phyloP scores from a whole-genome alignment of 2,113 vertebrate genomes.

The Helogale parvula region DNA sequence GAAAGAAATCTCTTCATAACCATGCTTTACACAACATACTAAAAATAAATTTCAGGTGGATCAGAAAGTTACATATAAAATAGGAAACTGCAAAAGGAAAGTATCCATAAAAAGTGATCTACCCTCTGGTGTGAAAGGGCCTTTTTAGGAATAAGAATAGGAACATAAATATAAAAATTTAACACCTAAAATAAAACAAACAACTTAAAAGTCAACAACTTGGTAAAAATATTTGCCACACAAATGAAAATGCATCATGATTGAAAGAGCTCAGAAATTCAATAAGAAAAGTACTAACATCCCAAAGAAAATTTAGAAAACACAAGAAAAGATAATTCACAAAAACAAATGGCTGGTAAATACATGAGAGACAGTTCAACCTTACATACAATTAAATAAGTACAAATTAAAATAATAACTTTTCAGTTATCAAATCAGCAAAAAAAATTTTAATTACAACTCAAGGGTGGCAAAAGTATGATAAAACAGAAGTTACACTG shows the following conservation, averaged over 20 bases:
- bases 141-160: background rate
- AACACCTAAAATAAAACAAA: conserved; percentile 18
- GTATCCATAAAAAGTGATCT: background rate
- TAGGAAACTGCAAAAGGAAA: background rate
- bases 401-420: conserved; percentile 21
- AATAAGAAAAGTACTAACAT: background rate
- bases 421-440: background rate
- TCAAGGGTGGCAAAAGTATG: background rate
- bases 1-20: conserved; percentile 31
- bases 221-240: background rate
- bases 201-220: background rate
- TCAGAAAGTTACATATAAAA: conserved; percentile 5
- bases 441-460: background rate
- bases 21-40: background rate
- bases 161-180: background rate
- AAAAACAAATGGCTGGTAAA: background rate
- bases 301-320: conserved; percentile 48
- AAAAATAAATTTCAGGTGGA: conserved; percentile 48
- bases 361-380: background rate
- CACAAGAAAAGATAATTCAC: background rate
- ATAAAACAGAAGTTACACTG: background rate
- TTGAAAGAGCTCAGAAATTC: conserved; percentile 24
- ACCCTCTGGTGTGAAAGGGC: background rate
- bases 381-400: background rate
- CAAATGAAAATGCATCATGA: conserved; percentile 38